A percentile compares a stretch with the other conserved stretches of the same genome.
Evolutionary conservation across 2,797 vertebrate species (phyloP).

Genomic region (Melopsittacus undulatus): DNA sequence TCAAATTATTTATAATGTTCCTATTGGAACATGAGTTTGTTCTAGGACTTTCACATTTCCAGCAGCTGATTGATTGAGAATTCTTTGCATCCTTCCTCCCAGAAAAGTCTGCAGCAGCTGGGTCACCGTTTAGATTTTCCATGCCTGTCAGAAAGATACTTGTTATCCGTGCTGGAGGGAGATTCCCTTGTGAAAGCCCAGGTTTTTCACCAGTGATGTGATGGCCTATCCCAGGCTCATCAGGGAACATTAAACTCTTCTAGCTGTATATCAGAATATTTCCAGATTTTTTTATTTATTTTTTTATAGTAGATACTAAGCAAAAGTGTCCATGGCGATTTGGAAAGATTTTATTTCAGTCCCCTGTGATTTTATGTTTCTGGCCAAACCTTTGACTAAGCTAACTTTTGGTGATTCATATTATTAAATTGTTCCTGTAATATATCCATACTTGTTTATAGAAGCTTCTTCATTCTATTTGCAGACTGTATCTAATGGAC

Average conservation of each 20-base stretch:
- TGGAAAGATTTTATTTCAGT: conserved; percentile 54
- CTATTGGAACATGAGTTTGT: conserved; percentile 25
- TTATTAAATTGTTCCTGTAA: conserved; percentile 64
- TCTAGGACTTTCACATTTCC: conserved; percentile 34
- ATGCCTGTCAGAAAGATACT: conserved; percentile 9
- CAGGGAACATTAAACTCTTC: conserved; percentile 3
- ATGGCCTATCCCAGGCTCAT: not conserved
- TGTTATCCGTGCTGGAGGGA: not conserved
- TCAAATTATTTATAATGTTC: conserved; percentile 58
- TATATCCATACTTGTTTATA: not conserved
- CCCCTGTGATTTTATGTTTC: conserved; percentile 1
- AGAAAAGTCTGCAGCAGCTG: conserved; percentile 24
- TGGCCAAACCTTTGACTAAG: conserved; percentile 53
- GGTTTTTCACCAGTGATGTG: not conserved
- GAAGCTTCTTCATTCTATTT: not conserved
- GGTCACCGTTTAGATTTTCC: not conserved
- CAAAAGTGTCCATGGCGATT: conserved; percentile 12
- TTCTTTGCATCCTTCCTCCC: conserved; percentile 38
- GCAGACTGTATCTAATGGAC: not conserved
- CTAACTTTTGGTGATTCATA: conserved; percentile 34
- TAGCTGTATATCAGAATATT: conserved; percentile 19
- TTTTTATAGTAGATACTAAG: conserved; percentile 14
- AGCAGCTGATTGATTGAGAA: conserved; percentile 34
- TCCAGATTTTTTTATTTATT: conserved; percentile 1
- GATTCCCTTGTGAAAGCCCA: conserved; percentile 16